phyloP scores from a whole-genome alignment of 2,888 invertebrate species.

The Hylaea fasciaria region DNA sequence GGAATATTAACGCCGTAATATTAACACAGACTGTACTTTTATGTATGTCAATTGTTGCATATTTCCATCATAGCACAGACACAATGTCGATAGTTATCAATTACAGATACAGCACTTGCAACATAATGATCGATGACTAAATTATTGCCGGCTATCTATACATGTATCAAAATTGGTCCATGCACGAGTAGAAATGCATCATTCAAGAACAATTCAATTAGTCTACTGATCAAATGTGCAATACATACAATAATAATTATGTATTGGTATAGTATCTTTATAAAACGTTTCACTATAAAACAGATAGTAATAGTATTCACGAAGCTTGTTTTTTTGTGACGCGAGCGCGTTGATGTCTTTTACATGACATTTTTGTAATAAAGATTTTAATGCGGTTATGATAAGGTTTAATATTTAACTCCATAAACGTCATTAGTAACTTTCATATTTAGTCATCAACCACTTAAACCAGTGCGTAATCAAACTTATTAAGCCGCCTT shows the following conservation, averaged over 20 bases:
- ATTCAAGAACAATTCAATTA: slow-evolving; percentile 5
- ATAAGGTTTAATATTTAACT: neutral
- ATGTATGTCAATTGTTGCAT: slow-evolving; percentile 7
- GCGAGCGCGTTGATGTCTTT: slow-evolving; percentile 30
- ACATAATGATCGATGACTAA: slow-evolving; percentile 32
- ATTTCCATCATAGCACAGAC: slow-evolving; percentile 10
- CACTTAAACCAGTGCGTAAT: neutral
- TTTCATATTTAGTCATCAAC: neutral
- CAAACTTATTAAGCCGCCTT: slow-evolving; percentile 20
- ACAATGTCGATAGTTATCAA: slow-evolving; percentile 21
- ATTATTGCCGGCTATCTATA: slow-evolving; percentile 18
- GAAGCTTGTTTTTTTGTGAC: neutral
- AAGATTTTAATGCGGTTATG: too few relatives aligned
- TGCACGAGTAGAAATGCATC: slow-evolving; percentile 14
- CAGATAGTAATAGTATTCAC: too few relatives aligned
- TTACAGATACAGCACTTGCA: slow-evolving; percentile 23
- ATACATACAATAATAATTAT: neutral
- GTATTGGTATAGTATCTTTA: too few relatives aligned
- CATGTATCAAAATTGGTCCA: slow-evolving; percentile 12
- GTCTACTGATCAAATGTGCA: neutral
- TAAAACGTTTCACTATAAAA: neutral
- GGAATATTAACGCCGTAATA: too few relatives aligned
- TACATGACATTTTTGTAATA: neutral
- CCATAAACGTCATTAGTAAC: too few relatives aligned
- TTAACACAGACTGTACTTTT: neutral